A percentile compares a stretch with the other conserved stretches of the same genome.
These are phyloP conservation scores for Ophion ventricosus DNA, from an alignment of 2,888 invertebrate species.

Conservation along the genomic window DNA sequence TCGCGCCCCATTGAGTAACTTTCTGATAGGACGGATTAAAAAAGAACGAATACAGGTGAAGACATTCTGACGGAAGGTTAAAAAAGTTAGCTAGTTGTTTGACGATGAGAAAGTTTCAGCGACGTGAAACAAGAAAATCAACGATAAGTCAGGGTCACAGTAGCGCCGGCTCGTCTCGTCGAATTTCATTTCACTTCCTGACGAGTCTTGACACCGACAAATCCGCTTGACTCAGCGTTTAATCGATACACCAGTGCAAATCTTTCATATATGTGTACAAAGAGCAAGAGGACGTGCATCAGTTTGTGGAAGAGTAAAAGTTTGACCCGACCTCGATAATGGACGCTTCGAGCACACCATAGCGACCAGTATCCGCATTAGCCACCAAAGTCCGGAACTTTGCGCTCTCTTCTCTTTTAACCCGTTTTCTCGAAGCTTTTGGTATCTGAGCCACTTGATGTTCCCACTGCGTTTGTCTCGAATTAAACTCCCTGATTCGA, in stretches of 20 bases:
- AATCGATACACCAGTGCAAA: slow-evolving; percentile 49
- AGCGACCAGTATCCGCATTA: slow-evolving; percentile 16
- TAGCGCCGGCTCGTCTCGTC: slow-evolving; percentile 5
- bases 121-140: no score
- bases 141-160: slow-evolving; percentile 28
- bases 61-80: no score
- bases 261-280: neutral
- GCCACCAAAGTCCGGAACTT: slow-evolving; percentile 39
- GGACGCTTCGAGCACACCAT: slow-evolving; percentile 50
- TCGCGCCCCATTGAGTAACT: no score
- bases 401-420: neutral
- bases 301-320: slow-evolving; percentile 64
- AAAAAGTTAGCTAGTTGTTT: no score
- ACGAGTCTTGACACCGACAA: slow-evolving; percentile 33
- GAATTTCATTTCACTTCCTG: slow-evolving; percentile 47
- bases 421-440: slow-evolving; percentile 22
- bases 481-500: slow-evolving; percentile 41
- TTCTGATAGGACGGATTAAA: no score
- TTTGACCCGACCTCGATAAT: slow-evolving; percentile 67
- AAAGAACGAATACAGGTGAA: no score
- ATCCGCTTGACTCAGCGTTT: slow-evolving; percentile 35
- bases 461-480: slow-evolving; percentile 19
- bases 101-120: no score
- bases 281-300: neutral
- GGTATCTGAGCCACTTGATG: slow-evolving; percentile 33